Conservation (phyloP, 2,113 vertebrate species). For the Gadus chalcogrammus region DNA sequence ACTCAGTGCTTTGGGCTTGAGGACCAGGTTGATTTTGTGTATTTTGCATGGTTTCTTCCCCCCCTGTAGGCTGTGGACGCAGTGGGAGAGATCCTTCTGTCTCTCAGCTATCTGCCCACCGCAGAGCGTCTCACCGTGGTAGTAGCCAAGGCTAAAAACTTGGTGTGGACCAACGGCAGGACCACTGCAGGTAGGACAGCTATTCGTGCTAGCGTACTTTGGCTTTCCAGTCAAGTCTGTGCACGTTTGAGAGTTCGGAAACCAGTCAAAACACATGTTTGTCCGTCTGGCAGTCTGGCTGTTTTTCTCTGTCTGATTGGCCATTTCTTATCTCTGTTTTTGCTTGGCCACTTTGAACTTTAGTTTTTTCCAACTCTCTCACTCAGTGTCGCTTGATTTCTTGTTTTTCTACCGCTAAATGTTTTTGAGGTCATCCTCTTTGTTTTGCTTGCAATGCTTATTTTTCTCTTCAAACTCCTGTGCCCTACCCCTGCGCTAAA, state of each 20-base stretch:
- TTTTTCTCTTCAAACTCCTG: too few species aligned
- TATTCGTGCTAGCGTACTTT: background rate
- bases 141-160: slow-evolving; percentile 95
- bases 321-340: too few species aligned
- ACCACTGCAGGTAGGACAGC: slow-evolving; percentile 82
- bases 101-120: slow-evolving; percentile 94
- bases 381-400: too few species aligned
- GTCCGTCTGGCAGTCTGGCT: background rate
- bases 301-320: background rate
- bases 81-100: slow-evolving; percentile 92
- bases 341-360: too few species aligned
- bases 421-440: too few species aligned
- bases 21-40: background rate
- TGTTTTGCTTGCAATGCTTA: too few species aligned
- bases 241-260: background rate
- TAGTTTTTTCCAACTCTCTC: too few species aligned
- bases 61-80: slow-evolving; percentile 80
- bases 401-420: too few species aligned
- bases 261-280: background rate
- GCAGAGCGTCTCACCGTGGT: slow-evolving; percentile 96
- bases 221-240: background rate
- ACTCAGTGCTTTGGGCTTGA: too few species aligned
- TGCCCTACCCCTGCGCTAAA: too few species aligned
- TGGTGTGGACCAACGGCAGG: slow-evolving; percentile 87
- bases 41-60: slow-evolving; percentile 1